Conservation (phyloP, 2,888 invertebrate genomes). For the Drosophila meridionalis region DNA sequence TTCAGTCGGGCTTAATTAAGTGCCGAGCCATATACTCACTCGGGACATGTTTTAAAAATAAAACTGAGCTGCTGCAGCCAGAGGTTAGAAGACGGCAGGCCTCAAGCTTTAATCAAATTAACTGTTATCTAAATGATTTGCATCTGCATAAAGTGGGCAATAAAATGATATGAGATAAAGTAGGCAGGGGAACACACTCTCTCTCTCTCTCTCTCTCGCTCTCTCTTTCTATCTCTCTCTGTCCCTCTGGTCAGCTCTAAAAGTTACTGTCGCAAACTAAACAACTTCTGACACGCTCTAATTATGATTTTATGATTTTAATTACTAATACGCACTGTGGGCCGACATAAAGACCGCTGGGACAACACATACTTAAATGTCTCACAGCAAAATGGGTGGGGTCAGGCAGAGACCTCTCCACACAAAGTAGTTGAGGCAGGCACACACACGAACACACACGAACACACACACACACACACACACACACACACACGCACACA, state of each 20-base stretch:
- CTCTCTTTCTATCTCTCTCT: not conserved
- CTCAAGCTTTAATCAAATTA: constrained; percentile 41
- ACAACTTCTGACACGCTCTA: constrained; percentile 46
- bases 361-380: constrained; percentile 16
- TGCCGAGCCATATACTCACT: not conserved
- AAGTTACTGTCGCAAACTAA: constrained; percentile 33
- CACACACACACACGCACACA: too few species aligned
- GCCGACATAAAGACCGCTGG: constrained; percentile 47
- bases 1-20: constrained; percentile 15
- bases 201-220: not conserved
- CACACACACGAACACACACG: not conserved
- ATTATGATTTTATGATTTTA: constrained; percentile 64
- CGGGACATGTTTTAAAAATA: not conserved
- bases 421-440: not conserved
- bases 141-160: constrained; percentile 1
- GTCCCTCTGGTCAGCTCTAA: constrained; percentile 4
- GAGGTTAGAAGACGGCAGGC: not conserved
- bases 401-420: not conserved
- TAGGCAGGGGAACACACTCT: not conserved
- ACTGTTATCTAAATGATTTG: constrained; percentile 25
- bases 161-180: not conserved
- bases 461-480: not conserved
- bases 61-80: not conserved
- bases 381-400: not conserved
- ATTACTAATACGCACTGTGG: constrained; percentile 59